Evolutionary conservation across 2,113 vertebrate genomes (phyloP), one percentile per base, ranked within the genome.

Genomic region (Tyrannus savana): DNA sequence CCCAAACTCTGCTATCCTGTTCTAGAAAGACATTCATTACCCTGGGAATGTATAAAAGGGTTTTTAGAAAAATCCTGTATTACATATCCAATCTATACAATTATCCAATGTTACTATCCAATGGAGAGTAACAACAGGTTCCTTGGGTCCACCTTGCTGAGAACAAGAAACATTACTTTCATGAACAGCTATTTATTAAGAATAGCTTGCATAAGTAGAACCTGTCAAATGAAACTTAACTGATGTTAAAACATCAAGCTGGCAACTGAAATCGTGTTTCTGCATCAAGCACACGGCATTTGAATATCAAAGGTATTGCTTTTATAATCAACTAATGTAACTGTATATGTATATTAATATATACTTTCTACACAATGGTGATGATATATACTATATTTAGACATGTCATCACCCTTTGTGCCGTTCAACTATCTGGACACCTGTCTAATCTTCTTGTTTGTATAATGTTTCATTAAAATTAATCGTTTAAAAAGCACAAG

Each of bases 221-320:
- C 10, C 50, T 72, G n/a, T 71, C 44, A 68, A 72, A 71, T 24
- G 55, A 60, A 80, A 28, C 9, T 25, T 31, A 72, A 17, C 31
- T 58, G n/a, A 81, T 0, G 0, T 41, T 75, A 82, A 62, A 74
- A 23, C 75, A 68, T 72, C 3, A 3, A 75, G 76, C 19, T 59
- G 47, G 53, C 41, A 78, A 78, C 4, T 76, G 66, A 96, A 92
- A 88, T 42, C 22, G 11, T 4, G 3, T 76, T 92, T 67, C 35
- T 39, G 25, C 10, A 10, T 64, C 47, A 50, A 75, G 25, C 28
- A 53, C 39, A 41, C 5, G 42, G 33, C 0, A 0, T 42, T 59
- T 19, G 30, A 85, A 5, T 44, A 63, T 25, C 27, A 46, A 71
- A 63, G 19, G 28, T 18, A 74, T 39, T 56, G 30, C 12, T 81